phyloP scores from a whole-genome alignment of 92 coral and sea anemone species.

The Ricordea florida region DNA sequence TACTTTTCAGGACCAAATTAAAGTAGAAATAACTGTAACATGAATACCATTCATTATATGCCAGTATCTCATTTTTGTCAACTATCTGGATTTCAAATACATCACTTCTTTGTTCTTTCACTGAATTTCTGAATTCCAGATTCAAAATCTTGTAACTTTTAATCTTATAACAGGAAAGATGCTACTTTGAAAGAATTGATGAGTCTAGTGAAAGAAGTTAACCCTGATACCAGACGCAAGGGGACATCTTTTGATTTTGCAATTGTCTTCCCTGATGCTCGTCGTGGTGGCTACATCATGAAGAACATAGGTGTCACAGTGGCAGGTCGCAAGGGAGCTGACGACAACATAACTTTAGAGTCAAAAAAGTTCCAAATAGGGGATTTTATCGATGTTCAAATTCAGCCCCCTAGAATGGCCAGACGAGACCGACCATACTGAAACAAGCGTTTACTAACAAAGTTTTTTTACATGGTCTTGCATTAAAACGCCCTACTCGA shows the following conservation, averaged over 20 bases:
- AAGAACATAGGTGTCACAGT: conserved; percentile 92
- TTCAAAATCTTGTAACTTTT: neutral
- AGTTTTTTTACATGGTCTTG: too few species aligned
- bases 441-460: too few species aligned
- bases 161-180: conserved; percentile 77
- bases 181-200: conserved; percentile 96
- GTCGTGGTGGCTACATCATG: conserved; percentile 92
- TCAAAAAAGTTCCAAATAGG: conserved; percentile 99
- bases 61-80: too few species aligned
- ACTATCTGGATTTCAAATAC: too few species aligned
- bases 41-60: too few species aligned
- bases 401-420: conserved; percentile 80
- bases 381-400: conserved; percentile 96
- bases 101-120: neutral
- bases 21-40: too few species aligned
- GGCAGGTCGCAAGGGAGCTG: conserved; percentile 88
- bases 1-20: too few species aligned
- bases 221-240: conserved; percentile 92
- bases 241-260: conserved; percentile 94
- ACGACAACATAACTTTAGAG: conserved; percentile 80
- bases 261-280: conserved; percentile 93
- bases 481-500: too few species aligned
- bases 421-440: conserved; percentile 68
- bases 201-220: conserved; percentile 97
- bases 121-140: neutral